These are phyloP conservation scores for Sminthurinus signatus DNA, from an alignment of 1,140 invertebrate genomes.

Conservation along the genomic window DNA sequence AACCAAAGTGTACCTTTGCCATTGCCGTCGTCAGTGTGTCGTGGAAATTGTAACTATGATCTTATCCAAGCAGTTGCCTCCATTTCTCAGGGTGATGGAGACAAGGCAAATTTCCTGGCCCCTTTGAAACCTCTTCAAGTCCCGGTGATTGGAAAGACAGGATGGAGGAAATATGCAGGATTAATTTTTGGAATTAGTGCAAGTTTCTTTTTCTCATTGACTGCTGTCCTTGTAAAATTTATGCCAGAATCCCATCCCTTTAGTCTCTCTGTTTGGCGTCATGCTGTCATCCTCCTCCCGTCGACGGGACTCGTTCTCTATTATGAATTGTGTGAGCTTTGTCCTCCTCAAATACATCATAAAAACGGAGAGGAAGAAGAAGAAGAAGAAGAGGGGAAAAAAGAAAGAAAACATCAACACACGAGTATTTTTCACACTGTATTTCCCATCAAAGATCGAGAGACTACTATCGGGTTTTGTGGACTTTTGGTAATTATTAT, in stretches of 20 bases:
- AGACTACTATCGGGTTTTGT: constrained; percentile 11
- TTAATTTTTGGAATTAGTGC: constrained; percentile 38
- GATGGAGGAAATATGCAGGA: constrained; percentile 26
- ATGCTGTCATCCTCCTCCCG: constrained; percentile 19
- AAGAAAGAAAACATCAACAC: too few species aligned
- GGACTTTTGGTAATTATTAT: constrained; percentile 16
- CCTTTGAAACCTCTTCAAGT: too few species aligned
- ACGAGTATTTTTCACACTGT: constrained; percentile 22
- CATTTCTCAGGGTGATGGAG: too few species aligned
- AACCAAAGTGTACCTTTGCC: too few species aligned
- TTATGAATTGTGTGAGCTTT: neutral
- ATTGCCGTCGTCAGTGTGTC: too few species aligned
- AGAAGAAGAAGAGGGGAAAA: neutral
- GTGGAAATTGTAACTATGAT: too few species aligned
- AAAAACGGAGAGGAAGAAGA: neutral
- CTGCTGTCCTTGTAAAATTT: constrained; percentile 21
- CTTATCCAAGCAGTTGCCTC: too few species aligned
- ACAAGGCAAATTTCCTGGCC: too few species aligned
- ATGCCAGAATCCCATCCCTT: constrained; percentile 17
- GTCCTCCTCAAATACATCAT: neutral
- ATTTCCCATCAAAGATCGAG: constrained; percentile 18
- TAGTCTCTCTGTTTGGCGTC: constrained; percentile 25
- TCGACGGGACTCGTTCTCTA: constrained; percentile 10
- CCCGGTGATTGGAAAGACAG: too few species aligned
- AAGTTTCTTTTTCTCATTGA: constrained; percentile 26